Conservation (phyloP, 1,140 invertebrate genomes). For the Hetaerina americana region DNA sequence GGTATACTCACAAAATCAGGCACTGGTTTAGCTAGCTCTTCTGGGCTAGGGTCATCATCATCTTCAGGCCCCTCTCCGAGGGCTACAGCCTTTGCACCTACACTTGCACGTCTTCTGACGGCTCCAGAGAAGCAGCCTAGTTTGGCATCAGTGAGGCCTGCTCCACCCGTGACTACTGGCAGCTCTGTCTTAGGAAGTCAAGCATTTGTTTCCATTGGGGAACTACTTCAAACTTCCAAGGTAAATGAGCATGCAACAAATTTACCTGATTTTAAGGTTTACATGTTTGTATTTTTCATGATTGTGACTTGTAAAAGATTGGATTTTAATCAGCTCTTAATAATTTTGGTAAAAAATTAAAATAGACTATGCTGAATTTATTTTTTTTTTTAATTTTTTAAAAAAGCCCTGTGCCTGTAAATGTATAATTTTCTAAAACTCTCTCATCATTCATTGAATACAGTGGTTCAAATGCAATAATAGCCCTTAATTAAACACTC, state of each 20-base stretch:
- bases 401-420: no score
- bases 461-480: no score
- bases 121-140: conserved; percentile 41
- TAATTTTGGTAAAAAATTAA: no score
- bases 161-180: conserved; percentile 7
- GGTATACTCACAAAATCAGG: conserved; percentile 53
- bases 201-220: conserved; percentile 36
- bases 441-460: no score
- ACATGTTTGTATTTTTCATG: no score
- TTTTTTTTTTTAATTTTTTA: no score
- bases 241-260: conserved; percentile 28
- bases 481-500: no score
- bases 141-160: conserved; percentile 16
- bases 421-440: no score
- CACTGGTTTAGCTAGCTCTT: neutral
- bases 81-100: conserved; percentile 53
- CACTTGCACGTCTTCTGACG: conserved; percentile 60
- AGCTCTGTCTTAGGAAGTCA: conserved; percentile 19
- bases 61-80: conserved; percentile 8
- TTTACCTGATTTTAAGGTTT: no score
- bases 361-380: no score
- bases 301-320: no score
- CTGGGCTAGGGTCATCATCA: conserved; percentile 15
- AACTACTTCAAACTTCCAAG: conserved; percentile 48
- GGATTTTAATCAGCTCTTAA: no score